Conservation (phyloP, 2,797 vertebrate genomes). For the Otolemur crassicaudatus region DNA sequence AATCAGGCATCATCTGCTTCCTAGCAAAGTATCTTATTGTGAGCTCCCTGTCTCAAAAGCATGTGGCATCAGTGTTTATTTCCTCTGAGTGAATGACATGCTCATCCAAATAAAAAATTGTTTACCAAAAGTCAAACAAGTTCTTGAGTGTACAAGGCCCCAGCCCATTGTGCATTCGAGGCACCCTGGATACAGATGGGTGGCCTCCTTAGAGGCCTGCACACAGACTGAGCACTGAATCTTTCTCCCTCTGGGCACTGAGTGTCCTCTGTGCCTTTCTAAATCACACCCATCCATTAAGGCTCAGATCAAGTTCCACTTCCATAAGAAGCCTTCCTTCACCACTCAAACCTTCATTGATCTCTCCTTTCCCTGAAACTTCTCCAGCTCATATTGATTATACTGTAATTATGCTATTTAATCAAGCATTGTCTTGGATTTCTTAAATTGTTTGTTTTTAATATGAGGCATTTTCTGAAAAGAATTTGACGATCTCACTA, state of each 20-base stretch:
- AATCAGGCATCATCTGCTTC: neutral
- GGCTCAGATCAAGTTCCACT: conserved; percentile 44
- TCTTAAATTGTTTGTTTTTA: neutral
- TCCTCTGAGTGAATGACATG: neutral
- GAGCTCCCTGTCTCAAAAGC: neutral
- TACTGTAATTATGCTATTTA: conserved; percentile 54
- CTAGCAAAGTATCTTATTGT: neutral
- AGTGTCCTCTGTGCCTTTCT: neutral
- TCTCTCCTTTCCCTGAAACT: conserved; percentile 38
- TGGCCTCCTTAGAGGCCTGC: neutral
- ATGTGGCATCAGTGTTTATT: neutral
- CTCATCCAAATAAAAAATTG: neutral
- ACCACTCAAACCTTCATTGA: conserved; percentile 18
- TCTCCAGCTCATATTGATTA: conserved; percentile 50
- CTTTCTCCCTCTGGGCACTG: neutral
- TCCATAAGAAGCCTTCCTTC: conserved; percentile 47
- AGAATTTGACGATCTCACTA: conserved; percentile 6
- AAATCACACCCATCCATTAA: neutral
- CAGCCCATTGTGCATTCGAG: no score
- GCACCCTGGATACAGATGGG: neutral
- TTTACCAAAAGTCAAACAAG: neutral
- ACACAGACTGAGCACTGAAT: neutral
- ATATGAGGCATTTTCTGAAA: conserved; percentile 19
- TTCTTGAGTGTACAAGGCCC: neutral
- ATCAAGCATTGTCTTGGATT: conserved; percentile 25